Evolutionary conservation across 1,140 invertebrate genomes (phyloP).

Genomic region (Mercenaria mercenaria): DNA sequence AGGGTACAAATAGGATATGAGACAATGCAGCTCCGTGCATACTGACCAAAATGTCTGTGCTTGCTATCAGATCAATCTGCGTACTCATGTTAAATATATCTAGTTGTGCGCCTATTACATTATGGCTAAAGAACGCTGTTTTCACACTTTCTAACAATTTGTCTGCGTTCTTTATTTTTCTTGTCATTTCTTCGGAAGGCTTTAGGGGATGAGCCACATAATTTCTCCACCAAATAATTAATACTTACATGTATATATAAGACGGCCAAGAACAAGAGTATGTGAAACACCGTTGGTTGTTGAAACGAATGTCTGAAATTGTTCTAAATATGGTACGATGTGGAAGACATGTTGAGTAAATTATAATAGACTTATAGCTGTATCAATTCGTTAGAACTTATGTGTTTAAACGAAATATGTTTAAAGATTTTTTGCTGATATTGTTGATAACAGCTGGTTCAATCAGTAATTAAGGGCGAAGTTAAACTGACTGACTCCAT

Average conservation of each 20-base stretch:
- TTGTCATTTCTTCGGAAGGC: constrained; percentile 73
- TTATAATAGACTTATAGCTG: no score
- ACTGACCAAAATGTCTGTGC: constrained; percentile 96
- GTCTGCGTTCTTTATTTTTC: constrained; percentile 81
- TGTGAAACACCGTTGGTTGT: constrained; percentile 54
- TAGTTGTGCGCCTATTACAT: constrained; percentile 73
- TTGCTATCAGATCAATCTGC: constrained; percentile 83
- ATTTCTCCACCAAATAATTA: constrained; percentile 81
- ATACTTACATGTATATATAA: constrained; percentile 74
- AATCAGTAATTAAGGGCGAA: no score
- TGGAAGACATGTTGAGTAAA: constrained; percentile 68
- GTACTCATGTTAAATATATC: constrained; percentile 71
- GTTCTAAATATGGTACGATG: constrained; percentile 75
- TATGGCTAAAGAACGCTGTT: constrained; percentile 29
- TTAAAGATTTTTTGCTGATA: no score
- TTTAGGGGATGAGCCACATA: constrained; percentile 84
- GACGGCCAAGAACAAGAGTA: constrained; percentile 54
- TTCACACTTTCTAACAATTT: constrained; percentile 69
- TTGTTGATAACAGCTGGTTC: no score
- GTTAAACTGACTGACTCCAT: no score
- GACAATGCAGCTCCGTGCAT: constrained; percentile 98
- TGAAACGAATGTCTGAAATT: constrained; percentile 81
- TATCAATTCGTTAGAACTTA: no score
- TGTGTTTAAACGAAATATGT: no score
- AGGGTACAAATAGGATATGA: constrained; percentile 96